Base-by-base conservation (phyloP, 2,888 invertebrate genomes). In the Folsomia manolachei region DNA sequence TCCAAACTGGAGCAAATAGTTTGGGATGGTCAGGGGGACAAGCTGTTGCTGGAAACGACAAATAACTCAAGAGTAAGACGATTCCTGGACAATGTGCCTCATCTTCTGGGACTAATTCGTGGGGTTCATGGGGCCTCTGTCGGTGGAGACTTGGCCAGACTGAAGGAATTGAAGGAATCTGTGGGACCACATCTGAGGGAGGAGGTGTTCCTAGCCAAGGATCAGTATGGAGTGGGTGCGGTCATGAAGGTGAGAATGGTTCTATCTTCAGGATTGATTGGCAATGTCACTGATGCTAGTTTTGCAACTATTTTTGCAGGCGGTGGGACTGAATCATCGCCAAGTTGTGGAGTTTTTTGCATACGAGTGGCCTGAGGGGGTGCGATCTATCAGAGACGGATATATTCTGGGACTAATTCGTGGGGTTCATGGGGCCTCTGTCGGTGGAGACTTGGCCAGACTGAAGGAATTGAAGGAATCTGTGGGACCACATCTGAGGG, bases 1-100 rank as follows among this genome's bases (percentile, higher is more conserved):
- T 89, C 89, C 67, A 91, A 92, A 80, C 86, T 95, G 81, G 94
- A 95, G 84, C 90, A 91, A 82, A 92, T 95, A 2, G 87, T 95
- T 69, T 93, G 95, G 92, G 92, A 92, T 82, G 95, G 96, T 0
- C 92, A 95, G 82, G 96, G 95, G 0, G 88, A 90, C 72, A 89
- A 92, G 79, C 87, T 95, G 64, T 87, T 92, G 74, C 63, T 76
- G n/a, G 93, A 95, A 83, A 92, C 92, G 39, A 93, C 92, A 84
- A 93, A 90, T 82, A 92, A 94, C 85, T 88, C 90, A 0, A 88
- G 90, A 73, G 92, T 95, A 69, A 91, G 89, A 84, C 89, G 89
- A 81, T 96, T 97, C 83, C 86, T 97, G 68, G 92, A 94, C 81
- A 92, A 93, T n/a, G 92, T 95, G n/a, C 96, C 96, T 11, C 91